Evolutionary conservation across 2,797 vertebrate species (phyloP).

Genomic region (Peromyscus attwateri): DNA sequence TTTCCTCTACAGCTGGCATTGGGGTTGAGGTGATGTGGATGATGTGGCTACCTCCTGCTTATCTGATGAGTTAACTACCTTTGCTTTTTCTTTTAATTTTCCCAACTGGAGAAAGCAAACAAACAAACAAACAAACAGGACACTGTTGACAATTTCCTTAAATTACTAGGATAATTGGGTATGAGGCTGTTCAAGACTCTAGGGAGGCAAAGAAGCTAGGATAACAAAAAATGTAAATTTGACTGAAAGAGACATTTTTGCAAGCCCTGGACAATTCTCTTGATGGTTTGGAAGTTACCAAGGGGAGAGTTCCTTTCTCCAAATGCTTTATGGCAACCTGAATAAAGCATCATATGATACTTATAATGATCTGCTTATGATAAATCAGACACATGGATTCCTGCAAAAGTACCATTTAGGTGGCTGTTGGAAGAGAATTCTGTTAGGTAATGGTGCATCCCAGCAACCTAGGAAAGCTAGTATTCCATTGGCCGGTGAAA

Average conservation of each 20-base stretch:
- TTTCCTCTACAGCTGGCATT: not conserved
- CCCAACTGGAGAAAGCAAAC: not conserved
- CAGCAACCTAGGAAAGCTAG: not conserved
- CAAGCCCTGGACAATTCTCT: not conserved
- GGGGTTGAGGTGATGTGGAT: not conserved
- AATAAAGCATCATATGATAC: not conserved
- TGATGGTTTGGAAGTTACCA: not conserved
- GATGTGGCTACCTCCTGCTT: not conserved
- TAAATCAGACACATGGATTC: not conserved
- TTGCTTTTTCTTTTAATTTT: not conserved
- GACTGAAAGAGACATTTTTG: not conserved
- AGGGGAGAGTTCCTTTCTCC: slow-evolving; percentile 11
- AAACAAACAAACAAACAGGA: not conserved
- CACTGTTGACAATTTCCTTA: not conserved
- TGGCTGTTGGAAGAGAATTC: slow-evolving; percentile 62
- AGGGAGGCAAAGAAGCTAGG: not conserved
- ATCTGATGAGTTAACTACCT: not conserved
- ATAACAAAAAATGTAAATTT: not conserved
- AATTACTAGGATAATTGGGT: not conserved
- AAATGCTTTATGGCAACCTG: not conserved
- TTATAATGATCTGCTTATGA: not conserved
- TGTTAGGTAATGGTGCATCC: not conserved
- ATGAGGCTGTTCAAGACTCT: not conserved
- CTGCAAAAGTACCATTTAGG: not conserved
- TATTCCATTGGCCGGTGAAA: not conserved